Evolutionary conservation across 2,113 vertebrate species (phyloP), one percentile per base, ranked within the genome.

Genomic region (Castor canadensis): DNA sequence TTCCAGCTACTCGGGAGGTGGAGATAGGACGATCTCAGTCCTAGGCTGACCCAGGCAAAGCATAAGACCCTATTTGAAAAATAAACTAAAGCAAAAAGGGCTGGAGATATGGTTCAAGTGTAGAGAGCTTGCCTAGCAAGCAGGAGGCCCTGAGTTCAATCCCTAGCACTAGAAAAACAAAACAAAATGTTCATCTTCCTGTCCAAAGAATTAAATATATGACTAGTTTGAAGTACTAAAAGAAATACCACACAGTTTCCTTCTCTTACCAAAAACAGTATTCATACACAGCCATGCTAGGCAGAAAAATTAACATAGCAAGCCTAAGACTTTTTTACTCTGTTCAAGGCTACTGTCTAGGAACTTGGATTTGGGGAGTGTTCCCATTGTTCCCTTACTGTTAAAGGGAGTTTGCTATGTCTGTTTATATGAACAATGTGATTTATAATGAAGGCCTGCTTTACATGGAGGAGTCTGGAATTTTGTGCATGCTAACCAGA

Each of bases 161-260:
- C 52, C 52, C 52, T 52, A 52, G 15, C 17, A 58, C 24, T 19
- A 17, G 17, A 66, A 66, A 1, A 66, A 66, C 45, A 90, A 92
- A 64, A 19, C 82, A 86, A 79, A 73, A 38, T 11, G 52, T 86
- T 93, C 67, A 87, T 87, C 49, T 81, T 54, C 28, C 86, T 83
- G 35, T 77, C 30, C 62, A 83, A 94, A 1, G 20, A 94, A 93
- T 67, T 88, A 47, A 92, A 26, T 30, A 47, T n/a, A 75, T 92
- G 13, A 77, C 52, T 67, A 47, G 9, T 67, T 83, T 87, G 76
- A 96, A 90, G 7, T 84, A 60, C 52, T 72, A 58, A 62, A 80
- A 79, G 45, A 95, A 96, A 92, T 75, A 32, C 8, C 45, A 87
- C 28, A 69, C 45, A 71, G 45, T 79, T 84, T 96, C 40, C 28